Base-by-base conservation (phyloP, 2,113 vertebrate species). In the Muscicapa adusta region DNA sequence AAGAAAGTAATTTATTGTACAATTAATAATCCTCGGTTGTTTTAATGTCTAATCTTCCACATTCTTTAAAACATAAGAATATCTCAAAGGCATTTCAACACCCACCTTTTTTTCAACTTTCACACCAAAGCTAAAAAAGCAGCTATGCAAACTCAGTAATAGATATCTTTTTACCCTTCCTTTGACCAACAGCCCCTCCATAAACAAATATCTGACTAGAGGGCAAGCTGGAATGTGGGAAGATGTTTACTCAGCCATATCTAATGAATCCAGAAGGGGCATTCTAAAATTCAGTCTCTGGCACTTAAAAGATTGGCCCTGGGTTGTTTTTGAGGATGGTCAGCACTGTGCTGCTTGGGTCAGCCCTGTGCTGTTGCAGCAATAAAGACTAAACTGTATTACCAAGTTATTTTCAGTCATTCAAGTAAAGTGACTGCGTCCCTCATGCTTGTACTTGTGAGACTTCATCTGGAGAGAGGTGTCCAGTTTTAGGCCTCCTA, bases 401-500 rank as follows among this genome's bases (percentile, higher is more conserved):
- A 22, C 6, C 31, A n/a, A 65, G 11, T 70, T 74, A 58, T 66
- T 50, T 61, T 16, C n/a, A 51, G n/a, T 29, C 17, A 8, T 43
- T 77, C 40, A 38, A 47, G 28, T 51, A 25, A 86, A 75, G 26
- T 34, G n/a, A 22, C 18, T 3, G 0, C 50, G 33, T 79, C 33
- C 14, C 26, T 82, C 38, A 16, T 7, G 1, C 2, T 63, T 23
- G 6, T 43, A 20, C 9, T 72, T 58, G 8, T 36, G 31, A 89
- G 42, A n/a, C 13, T 61, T 62, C 9, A 31, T 33, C 23, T 92
- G 26, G 20, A 88, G 20, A 63, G 79, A 28, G 4, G 9, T 29
- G 14, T 22, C 13, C 13, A 20, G 3, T 62, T 54, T 85, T n/a
- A 25, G 12, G 5, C 10, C 6, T 8, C 3, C 12, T 56, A 0